These are phyloP conservation scores for Lamprotornis superbus DNA, from an alignment of 2,113 vertebrate species.

Conservation along the genomic window DNA sequence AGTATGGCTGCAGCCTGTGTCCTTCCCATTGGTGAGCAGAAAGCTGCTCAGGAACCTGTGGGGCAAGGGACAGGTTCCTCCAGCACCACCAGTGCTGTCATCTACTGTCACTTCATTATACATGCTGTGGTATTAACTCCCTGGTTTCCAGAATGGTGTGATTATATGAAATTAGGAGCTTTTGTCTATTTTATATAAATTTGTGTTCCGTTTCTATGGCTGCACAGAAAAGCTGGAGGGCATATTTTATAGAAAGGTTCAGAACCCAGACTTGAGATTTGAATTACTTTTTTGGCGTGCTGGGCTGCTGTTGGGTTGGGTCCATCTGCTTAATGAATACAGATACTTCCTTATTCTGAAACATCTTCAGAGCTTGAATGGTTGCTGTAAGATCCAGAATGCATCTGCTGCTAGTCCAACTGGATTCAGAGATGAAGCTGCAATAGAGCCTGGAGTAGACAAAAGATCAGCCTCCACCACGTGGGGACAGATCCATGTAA, in stretches of 20 bases:
- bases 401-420: background rate
- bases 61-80: slow-evolving; percentile 4
- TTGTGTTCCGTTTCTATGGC: background rate
- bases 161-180: background rate
- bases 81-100: background rate
- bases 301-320: background rate
- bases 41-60: background rate
- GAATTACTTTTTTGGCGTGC: background rate
- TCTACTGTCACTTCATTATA: background rate
- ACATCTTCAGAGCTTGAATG: background rate
- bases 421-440: background rate
- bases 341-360: background rate
- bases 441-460: background rate
- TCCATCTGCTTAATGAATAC: background rate
- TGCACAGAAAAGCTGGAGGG: background rate
- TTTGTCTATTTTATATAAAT: background rate
- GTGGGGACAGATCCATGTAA: background rate
- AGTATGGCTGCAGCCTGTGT: background rate
- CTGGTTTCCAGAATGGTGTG: background rate
- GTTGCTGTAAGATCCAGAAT: background rate
- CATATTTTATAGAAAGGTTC: background rate
- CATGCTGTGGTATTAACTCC: background rate
- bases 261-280: background rate
- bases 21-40: background rate
- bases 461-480: background rate